Base-by-base conservation (phyloP, 2,113 vertebrate genomes). In the Sarotherodon lohbergeri region DNA sequence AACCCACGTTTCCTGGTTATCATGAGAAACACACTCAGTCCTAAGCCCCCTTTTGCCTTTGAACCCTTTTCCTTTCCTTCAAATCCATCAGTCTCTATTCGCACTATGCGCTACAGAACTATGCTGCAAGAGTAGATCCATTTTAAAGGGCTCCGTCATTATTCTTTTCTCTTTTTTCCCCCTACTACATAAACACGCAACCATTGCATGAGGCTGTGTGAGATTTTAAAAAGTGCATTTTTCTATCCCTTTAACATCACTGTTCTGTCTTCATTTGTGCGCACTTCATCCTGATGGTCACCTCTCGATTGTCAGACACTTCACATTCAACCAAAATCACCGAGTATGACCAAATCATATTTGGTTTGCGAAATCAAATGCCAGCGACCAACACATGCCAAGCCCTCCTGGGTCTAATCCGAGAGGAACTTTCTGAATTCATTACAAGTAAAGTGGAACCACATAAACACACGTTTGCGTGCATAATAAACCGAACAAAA, bases 71-170 rank as follows among this genome's bases (percentile, higher is more conserved):
- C 46, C 27, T 52, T 78, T 41, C 17, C 14, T 50, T 76, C 88
- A 57, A 78, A 46, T 82, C 87, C 84, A 48, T 80, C 81, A 81
- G 54, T 84, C 89, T 63, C 82, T 91, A 68, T 91, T 85, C 88
- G 81, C 94, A 95, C 94, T 95, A 95, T 95, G 94, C 94, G 94
- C 93, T 94, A 93, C 91, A 92, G 90, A 95, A 95, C 93, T 95
- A 95, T 96, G 95, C 95, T 95, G 94, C 94, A 95, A 95, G 90
- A 95, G 93, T 95, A 96, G 94, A 95, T 96, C 94, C 95, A 94
- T 96, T 93, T 96, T 94, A 95, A 97, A 97, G 96, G 96, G 96
- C 96, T 97, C 92, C 86, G 92, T 90, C 95, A 93, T 95, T 78
- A 34, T 93, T 87, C 46, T 83, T 91, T 91, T 90, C 24, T 86